phyloP scores from a whole-genome alignment of 2,888 invertebrate species.

The Uropetala carovei region DNA sequence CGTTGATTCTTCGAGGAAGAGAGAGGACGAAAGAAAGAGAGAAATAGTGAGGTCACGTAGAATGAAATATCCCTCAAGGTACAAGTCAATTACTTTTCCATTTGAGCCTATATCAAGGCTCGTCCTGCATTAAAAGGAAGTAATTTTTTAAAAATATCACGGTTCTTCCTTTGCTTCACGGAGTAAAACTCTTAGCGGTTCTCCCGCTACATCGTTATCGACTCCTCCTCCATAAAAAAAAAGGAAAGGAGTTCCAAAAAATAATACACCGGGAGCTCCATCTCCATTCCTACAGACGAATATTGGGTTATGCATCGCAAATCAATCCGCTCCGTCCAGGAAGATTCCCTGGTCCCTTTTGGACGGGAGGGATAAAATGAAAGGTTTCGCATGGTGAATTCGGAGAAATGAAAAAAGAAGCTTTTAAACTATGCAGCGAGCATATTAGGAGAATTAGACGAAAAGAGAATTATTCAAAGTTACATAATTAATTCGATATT shows the following conservation, averaged over 20 bases:
- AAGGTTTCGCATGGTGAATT: too few relatives aligned
- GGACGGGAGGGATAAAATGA: too few relatives aligned
- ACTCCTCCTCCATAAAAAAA: neutral
- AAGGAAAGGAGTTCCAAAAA: neutral
- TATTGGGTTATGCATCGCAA: slow-evolving; percentile 25
- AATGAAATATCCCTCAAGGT: neutral
- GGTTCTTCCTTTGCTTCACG: neutral
- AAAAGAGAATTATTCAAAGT: too few relatives aligned
- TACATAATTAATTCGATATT: too few relatives aligned
- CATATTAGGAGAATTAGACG: too few relatives aligned
- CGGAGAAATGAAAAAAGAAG: too few relatives aligned
- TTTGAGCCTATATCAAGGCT: neutral
- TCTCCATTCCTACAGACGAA: neutral
- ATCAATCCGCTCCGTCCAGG: neutral
- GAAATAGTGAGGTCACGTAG: too few relatives aligned
- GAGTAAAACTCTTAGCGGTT: neutral
- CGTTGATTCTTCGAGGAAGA: neutral
- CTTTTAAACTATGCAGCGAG: too few relatives aligned
- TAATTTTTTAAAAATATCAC: too few relatives aligned
- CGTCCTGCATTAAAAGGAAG: neutral
- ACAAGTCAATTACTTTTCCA: slow-evolving; percentile 13
- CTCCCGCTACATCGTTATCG: neutral
- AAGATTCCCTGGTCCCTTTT: neutral
- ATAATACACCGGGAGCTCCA: neutral
- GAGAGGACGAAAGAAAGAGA: neutral